These are phyloP conservation scores for Emydocephalus ijimae DNA, from an alignment of 2,113 vertebrate species.

Conservation along the genomic window DNA sequence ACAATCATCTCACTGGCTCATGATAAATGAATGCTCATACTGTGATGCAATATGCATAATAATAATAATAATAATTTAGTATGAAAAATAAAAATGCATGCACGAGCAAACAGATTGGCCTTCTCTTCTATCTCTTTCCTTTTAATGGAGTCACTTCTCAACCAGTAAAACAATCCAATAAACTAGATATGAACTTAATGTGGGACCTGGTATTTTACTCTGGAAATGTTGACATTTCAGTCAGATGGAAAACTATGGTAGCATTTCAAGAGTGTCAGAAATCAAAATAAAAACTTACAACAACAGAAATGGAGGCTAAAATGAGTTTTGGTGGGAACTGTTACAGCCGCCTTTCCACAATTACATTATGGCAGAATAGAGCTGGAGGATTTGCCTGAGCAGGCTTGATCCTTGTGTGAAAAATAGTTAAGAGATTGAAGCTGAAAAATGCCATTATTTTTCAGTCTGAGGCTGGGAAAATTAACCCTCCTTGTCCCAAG, in stretches of 20 bases:
- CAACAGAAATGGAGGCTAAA: not conserved
- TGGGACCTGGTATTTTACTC: not conserved
- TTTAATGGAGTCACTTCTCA: not conserved
- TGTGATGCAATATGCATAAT: not conserved
- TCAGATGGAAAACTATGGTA: not conserved
- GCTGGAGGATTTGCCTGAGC: not conserved
- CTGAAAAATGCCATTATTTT: not conserved
- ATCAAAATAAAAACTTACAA: not conserved
- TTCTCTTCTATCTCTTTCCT: not conserved
- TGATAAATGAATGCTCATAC: not conserved
- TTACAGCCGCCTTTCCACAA: not conserved
- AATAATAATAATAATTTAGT: not conserved
- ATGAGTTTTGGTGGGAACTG: not conserved
- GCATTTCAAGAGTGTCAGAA: not conserved
- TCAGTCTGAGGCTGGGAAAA: not conserved
- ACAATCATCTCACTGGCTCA: not conserved
- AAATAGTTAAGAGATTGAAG: not conserved
- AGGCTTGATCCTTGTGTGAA: not conserved
- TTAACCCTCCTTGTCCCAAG: not conserved
- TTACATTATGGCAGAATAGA: not conserved
- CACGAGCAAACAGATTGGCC: not conserved
- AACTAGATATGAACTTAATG: too few species aligned
- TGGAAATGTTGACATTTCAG: not conserved
- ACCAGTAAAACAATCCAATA: not conserved
- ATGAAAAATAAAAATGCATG: not conserved